Conservation (phyloP, 35 echinoderm and acorn worm species). For the Ptychodera flava region DNA sequence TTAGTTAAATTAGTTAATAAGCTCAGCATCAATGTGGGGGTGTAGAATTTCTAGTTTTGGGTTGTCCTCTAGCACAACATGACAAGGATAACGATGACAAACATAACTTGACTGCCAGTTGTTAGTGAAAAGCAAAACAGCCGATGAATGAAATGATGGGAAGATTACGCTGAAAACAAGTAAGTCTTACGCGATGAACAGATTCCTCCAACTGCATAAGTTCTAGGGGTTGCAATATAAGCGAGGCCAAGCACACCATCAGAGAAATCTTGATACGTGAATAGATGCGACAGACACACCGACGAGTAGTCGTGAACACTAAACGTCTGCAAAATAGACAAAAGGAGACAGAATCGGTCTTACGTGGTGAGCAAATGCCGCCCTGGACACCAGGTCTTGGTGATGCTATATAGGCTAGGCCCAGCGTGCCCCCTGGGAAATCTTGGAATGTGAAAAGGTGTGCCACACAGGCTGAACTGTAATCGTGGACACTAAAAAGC, state of each 20-base stretch:
- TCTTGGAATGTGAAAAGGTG: not conserved
- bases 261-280: conserved; percentile 88
- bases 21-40: too few species aligned
- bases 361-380: not conserved
- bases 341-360: not conserved
- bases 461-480: not conserved
- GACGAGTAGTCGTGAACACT: conserved; percentile 65
- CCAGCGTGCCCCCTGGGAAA: not conserved
- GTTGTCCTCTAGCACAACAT: too few species aligned
- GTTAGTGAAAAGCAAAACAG: too few species aligned
- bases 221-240: conserved; percentile 88
- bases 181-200: conserved; percentile 67
- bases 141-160: too few species aligned
- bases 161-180: too few species aligned
- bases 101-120: too few species aligned
- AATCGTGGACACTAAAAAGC: not conserved
- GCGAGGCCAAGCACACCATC: conserved; percentile 84
- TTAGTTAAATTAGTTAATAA: too few species aligned
- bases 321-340: conserved; percentile 42
- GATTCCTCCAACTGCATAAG: conserved; percentile 89
- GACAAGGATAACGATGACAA: too few species aligned
- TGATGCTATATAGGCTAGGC: not conserved
- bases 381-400: not conserved
- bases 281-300: conserved; percentile 82
- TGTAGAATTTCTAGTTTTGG: too few species aligned